A percentile compares a stretch with the other conserved stretches of the same genome.
These are phyloP conservation scores for Drosophila dunni DNA, from an alignment of 1,140 invertebrate species.

Conservation along the genomic window DNA sequence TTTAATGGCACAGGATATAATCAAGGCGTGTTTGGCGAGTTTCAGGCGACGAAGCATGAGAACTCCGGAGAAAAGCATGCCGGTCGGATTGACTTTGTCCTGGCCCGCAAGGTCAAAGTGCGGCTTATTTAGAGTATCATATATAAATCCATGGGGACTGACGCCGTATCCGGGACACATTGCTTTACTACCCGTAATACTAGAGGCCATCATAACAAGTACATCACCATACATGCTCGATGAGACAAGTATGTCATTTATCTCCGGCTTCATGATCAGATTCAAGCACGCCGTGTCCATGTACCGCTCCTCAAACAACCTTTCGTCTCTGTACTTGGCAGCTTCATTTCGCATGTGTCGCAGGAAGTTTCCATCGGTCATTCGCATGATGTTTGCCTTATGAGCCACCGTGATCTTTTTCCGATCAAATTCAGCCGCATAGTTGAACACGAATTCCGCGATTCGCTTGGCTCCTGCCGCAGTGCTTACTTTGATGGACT, in stretches of 20 bases:
- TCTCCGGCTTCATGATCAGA: slow-evolving; percentile 43
- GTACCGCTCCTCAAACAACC: slow-evolving; percentile 63
- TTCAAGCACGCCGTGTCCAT: slow-evolving; percentile 59
- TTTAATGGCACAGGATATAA: slow-evolving; percentile 39
- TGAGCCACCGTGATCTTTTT: slow-evolving; percentile 65
- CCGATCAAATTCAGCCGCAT: slow-evolving; percentile 38
- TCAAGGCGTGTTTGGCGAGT: slow-evolving; percentile 19
- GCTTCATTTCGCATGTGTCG: slow-evolving; percentile 45
- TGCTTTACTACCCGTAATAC: slow-evolving; percentile 50
- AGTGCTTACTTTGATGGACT: slow-evolving; percentile 69
- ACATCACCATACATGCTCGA: slow-evolving; percentile 77
- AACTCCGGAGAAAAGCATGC: slow-evolving; percentile 43
- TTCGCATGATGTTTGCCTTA: slow-evolving; percentile 66
- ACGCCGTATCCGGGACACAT: slow-evolving; percentile 55
- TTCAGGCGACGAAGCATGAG: slow-evolving; percentile 51
- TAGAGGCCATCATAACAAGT: slow-evolving; percentile 42
- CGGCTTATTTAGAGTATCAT: slow-evolving; percentile 27
- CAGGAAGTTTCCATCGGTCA: slow-evolving; percentile 69
- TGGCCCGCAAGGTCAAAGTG: slow-evolving; percentile 24
- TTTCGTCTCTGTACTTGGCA: background rate
- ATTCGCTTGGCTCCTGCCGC: slow-evolving; percentile 46
- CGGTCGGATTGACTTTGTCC: slow-evolving; percentile 63
- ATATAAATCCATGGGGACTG: slow-evolving; percentile 39
- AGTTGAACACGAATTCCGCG: slow-evolving; percentile 51
- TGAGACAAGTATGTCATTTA: slow-evolving; percentile 51